Evolutionary conservation across 2,888 invertebrate genomes (phyloP).

Genomic region (Polydrusus cervinus): DNA sequence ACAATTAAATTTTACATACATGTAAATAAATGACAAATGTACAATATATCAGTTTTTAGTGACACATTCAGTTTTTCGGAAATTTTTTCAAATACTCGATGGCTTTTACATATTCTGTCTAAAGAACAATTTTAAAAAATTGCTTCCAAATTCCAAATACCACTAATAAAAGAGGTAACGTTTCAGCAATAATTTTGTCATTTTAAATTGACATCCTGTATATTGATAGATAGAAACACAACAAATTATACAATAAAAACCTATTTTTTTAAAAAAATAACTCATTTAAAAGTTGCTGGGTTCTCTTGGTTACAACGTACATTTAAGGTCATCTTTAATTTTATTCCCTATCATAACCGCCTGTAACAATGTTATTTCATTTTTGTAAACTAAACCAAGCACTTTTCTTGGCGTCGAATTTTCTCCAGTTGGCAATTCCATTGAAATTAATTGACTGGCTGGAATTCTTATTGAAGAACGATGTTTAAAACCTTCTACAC

Average conservation of each 20-base stretch:
- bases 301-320: constrained; percentile 49
- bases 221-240: neutral
- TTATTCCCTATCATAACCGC: constrained; percentile 71
- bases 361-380: constrained; percentile 68
- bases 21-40: no score
- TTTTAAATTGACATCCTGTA: no score
- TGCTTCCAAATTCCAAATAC: no score
- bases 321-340: constrained; percentile 64
- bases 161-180: no score
- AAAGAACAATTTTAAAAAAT: no score
- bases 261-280: neutral
- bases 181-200: no score
- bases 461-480: constrained; percentile 66
- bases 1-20: no score
- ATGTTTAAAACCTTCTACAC: constrained; percentile 71
- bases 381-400: constrained; percentile 67
- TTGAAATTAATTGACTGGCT: constrained; percentile 66
- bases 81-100: no score
- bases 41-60: no score
- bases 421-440: constrained; percentile 64
- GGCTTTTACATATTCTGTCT: no score
- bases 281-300: neutral
- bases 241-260: neutral
- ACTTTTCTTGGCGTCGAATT: constrained; percentile 62
- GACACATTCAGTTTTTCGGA: no score